phyloP scores from a whole-genome alignment of 2,113 vertebrate genomes.

The Macheiramphus alcinus region DNA sequence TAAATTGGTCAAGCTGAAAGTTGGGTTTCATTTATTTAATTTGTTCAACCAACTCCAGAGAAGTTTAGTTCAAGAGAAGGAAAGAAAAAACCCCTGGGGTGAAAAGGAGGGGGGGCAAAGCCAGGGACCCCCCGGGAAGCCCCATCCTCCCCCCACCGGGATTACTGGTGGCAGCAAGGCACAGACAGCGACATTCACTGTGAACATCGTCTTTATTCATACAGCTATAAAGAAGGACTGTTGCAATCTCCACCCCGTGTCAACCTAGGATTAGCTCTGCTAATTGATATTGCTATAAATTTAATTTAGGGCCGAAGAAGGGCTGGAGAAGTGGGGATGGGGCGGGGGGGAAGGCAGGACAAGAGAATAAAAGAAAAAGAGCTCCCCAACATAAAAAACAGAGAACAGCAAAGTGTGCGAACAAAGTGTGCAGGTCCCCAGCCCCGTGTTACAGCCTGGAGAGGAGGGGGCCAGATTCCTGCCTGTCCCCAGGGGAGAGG shows the following conservation, averaged over 20 bases:
- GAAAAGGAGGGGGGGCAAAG: too few species aligned
- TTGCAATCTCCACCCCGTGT: not conserved
- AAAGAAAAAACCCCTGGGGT: not conserved
- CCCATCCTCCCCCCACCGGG: too few species aligned
- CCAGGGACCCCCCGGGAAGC: too few species aligned
- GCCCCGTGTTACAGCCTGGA: not conserved
- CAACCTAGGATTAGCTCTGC: constrained; percentile 42
- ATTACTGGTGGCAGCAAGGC: not conserved
- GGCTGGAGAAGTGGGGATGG: not conserved
- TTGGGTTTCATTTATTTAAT: not conserved
- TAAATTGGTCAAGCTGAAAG: not conserved
- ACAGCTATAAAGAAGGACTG: constrained; percentile 14
- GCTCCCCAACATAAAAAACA: not conserved
- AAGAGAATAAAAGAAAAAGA: not conserved
- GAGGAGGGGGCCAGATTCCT: not conserved
- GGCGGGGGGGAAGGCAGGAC: not conserved
- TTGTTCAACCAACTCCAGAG: not conserved
- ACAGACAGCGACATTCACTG: not conserved
- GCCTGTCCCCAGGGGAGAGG: not conserved
- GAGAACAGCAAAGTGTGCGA: not conserved
- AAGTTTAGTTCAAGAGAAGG: too few species aligned
- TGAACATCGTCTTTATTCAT: constrained; percentile 47
- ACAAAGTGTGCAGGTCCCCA: not conserved
- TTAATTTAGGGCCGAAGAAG: constrained; percentile 34
- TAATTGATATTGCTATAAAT: constrained; percentile 51